Percentiles rank a stretch among this genome's conserved stretches.
Conservation (phyloP, 2,888 invertebrate genomes). For the Drosophila multiciliata region DNA sequence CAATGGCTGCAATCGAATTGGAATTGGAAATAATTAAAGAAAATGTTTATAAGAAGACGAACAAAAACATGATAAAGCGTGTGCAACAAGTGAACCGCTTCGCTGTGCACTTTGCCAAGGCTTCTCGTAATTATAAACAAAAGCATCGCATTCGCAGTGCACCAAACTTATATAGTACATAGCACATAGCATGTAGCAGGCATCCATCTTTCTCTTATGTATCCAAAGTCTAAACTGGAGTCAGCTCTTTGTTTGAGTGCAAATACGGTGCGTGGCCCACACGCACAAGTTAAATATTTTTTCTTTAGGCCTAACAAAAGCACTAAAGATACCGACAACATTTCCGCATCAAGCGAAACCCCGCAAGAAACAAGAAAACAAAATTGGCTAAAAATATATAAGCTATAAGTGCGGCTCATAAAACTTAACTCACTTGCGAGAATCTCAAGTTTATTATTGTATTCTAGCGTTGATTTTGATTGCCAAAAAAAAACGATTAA, state of each 20-base stretch:
- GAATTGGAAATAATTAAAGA: constrained; percentile 26
- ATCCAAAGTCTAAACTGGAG: background rate
- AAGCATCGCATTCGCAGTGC: constrained; percentile 16
- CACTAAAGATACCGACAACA: constrained; percentile 23
- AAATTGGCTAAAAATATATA: background rate
- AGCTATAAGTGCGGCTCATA: background rate
- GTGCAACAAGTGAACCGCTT: constrained; percentile 16
- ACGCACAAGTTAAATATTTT: constrained; percentile 33
- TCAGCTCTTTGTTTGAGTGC: constrained; percentile 20
- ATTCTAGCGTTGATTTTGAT: background rate
- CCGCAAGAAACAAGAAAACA: constrained; percentile 8
- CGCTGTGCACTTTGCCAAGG: constrained; percentile 54
- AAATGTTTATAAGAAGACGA: constrained; percentile 6
- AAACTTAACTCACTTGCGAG: background rate
- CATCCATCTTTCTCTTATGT: background rate
- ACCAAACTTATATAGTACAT: constrained; percentile 15
- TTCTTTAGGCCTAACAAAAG: constrained; percentile 30
- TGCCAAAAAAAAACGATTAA: background rate
- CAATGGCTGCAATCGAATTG: constrained; percentile 51
- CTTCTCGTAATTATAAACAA: constrained; percentile 45
- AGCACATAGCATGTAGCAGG: constrained; percentile 8
- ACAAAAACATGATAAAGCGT: constrained; percentile 4
- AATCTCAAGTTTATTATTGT: background rate
- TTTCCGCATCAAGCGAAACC: constrained; percentile 51
- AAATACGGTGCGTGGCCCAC: constrained; percentile 39